Base-by-base conservation (phyloP, 2,888 invertebrate genomes). In the Scaeva pyrastri region DNA sequence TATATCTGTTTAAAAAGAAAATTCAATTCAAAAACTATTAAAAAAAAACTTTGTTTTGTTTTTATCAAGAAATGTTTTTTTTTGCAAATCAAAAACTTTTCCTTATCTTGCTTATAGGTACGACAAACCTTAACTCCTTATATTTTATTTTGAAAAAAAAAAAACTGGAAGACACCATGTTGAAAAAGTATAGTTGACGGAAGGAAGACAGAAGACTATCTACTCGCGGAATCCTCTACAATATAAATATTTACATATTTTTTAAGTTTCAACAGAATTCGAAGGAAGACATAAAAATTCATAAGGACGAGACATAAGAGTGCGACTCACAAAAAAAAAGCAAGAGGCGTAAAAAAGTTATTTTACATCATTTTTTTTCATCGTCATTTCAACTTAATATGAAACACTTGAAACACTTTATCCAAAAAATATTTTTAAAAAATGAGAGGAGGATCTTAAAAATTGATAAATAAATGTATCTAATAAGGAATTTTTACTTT, bases 221-320 rank as follows among this genome's bases (percentile, higher is more conserved):
- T n/a, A 16, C 19, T 41, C 64, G 5, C 31, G 14, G 71, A 50
- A 41, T 77, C 82, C 60, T 72, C 39, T 72, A 82, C 68, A 31
- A 31, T 31, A 31, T 31, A 73, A 77, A 77, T 82, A 82, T 82
- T 77, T 82, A 70, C 82, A 82, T 82, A 77, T 73, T 82, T 73
- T 62, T 52, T 19, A 41, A 55, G 64, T n/a, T n/a, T n/a, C n/a
- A 1, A 31, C 31, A 0, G 8, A 7, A 2, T 31, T 31, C 8
- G 64, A 66, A 58, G 58, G 50, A 72, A 52, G 52, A 55, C 72
- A 77, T 68, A 68, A 72, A 82, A 82, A 66, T 72, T 55, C 36
- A 82, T 66, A 68, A 36, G 68, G 14, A 39, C 12, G 31, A 41
- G 58, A 56, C 8, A 0, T 31, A 31, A 31, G 31, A 31, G 31